A percentile compares a stretch with the other conserved stretches of the same genome.
Evolutionary conservation across 2,888 invertebrate genomes (phyloP).

Genomic region (Amorpha juglandis): DNA sequence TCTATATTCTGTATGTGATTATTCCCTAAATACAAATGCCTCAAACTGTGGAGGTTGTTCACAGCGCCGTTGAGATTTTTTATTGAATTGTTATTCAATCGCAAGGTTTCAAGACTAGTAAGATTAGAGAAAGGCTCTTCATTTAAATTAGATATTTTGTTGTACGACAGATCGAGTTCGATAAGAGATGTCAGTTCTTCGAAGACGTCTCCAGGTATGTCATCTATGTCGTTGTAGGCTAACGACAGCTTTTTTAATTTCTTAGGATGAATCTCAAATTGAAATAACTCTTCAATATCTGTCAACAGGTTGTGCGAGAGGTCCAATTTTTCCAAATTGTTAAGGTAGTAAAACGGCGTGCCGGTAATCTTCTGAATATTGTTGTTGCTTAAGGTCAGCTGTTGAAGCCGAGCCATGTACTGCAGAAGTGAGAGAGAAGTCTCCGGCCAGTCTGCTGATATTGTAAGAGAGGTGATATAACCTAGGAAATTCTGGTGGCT

Average conservation of each 20-base stretch:
- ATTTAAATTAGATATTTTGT: slow-evolving; percentile 59
- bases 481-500: slow-evolving; percentile 51
- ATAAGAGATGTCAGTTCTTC: slow-evolving; percentile 56
- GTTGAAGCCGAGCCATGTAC: slow-evolving; percentile 56
- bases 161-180: slow-evolving; percentile 69
- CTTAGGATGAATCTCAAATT: slow-evolving; percentile 58
- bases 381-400: slow-evolving; percentile 52
- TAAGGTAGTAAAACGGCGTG: slow-evolving; percentile 57
- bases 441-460: slow-evolving; percentile 52
- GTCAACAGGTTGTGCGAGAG: slow-evolving; percentile 61
- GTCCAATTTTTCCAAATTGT: slow-evolving; percentile 58
- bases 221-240: slow-evolving; percentile 56
- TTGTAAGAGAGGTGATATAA: slow-evolving; percentile 57
- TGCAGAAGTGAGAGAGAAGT: slow-evolving; percentile 57
- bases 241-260: slow-evolving; percentile 57
- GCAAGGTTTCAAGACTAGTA: slow-evolving; percentile 58
- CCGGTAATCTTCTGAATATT: slow-evolving; percentile 54
- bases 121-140: slow-evolving; percentile 67
- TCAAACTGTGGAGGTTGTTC: slow-evolving; percentile 61
- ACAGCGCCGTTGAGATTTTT: slow-evolving; percentile 71
- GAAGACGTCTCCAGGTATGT: slow-evolving; percentile 58
- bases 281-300: slow-evolving; percentile 58
- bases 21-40: slow-evolving; percentile 63
- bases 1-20: slow-evolving; percentile 66
- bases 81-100: slow-evolving; percentile 66